Base-by-base conservation (phyloP, 2,113 vertebrate genomes). In the Gymnocephalus cernua region DNA sequence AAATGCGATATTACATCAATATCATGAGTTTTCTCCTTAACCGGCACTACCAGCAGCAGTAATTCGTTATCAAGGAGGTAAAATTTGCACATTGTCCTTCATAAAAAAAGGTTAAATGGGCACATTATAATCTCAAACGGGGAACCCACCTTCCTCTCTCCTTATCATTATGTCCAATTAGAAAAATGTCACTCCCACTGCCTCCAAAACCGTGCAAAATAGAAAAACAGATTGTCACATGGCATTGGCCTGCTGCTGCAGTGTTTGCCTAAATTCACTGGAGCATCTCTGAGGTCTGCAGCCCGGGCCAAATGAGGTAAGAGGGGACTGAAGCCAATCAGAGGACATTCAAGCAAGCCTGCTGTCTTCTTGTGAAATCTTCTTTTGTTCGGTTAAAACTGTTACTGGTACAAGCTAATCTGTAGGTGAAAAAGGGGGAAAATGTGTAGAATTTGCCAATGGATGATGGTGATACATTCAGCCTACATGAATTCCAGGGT, bases 101-200 rank as follows among this genome's bases (percentile, higher is more conserved):
- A 65, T 71, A 8, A 67, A 23, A 68, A 66, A 53, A 70, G 47
- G 18, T 16, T 5, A 65, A 56, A 58, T 62, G 64, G 61, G 18
- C 53, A 63, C 62, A 32, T 69, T 45, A 51, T 73, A 41, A 83
- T 69, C 68, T 79, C 61, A 51, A 72, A 72, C 65, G 23, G 29
- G 12, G 47, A 82, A 47, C 61, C 44, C 47, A 13, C 29, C 74
- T 71, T 66, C 48, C 64, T 74, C 65, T 73, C 47, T 67, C 48
- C 41, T 64, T 67, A 83, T 93, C 90, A 90, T 95, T 93, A 93
- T 61, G 64, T 86, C 77, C 87, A 93, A 93, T 94, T 94, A 94
- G 74, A 79, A 75, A 89, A 58, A 83, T 62, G 76, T 82, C 91
- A 83, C 66, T 92, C 83, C 72, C 41, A 2, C 51, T n/a, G 73